Evolutionary conservation across 92 coral and sea anemone species (phyloP).

Genomic region (Phenganax subtilis): DNA sequence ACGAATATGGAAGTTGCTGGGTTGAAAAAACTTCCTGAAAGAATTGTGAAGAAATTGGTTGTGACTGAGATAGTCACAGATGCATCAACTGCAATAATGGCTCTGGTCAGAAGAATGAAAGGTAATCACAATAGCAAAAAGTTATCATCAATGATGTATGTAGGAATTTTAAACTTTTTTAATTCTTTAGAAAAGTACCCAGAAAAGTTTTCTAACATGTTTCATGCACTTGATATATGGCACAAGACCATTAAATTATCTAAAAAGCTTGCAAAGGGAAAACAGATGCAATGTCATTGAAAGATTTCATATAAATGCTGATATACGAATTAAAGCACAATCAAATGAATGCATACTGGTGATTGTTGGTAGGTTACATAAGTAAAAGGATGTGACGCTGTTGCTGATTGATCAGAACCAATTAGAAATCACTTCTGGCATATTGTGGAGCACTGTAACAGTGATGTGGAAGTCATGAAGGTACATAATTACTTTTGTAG

Average conservation of each 20-base stretch:
- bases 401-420: constrained; percentile 54
- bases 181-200: constrained; percentile 21
- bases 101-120: constrained; percentile 51
- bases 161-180: constrained; percentile 14
- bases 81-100: constrained; percentile 45
- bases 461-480: constrained; percentile 50
- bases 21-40: constrained; percentile 41
- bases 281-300: background rate
- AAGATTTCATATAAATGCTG: background rate
- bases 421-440: constrained; percentile 68
- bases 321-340: background rate
- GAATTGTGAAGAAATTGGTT: constrained; percentile 32
- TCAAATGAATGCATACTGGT: constrained; percentile 1
- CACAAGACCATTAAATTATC: constrained; percentile 44
- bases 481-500: constrained; percentile 19
- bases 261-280: constrained; percentile 35
- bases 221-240: constrained; percentile 52
- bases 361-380: constrained; percentile 52
- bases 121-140: constrained; percentile 7
- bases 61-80: constrained; percentile 46
- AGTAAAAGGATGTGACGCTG: constrained; percentile 48
- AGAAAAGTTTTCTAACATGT: constrained; percentile 29
- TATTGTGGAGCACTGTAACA: constrained; percentile 53
- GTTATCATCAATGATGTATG: too few species aligned
- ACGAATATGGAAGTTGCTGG: constrained; percentile 45